These are phyloP conservation scores for Stegodyphus mimosarum DNA, from an alignment of 1,140 invertebrate species.

Conservation along the genomic window DNA sequence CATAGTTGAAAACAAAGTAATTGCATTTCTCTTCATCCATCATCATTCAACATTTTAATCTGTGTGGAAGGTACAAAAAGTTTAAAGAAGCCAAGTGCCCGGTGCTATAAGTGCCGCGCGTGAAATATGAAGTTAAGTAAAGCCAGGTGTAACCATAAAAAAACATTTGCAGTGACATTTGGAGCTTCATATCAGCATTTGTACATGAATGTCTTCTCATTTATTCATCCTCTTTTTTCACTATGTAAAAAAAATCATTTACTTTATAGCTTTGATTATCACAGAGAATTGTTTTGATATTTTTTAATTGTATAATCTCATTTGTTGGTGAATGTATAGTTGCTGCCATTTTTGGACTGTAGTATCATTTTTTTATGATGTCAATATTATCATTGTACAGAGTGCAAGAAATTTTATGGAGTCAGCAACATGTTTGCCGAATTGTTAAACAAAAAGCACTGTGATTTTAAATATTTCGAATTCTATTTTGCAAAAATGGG, in stretches of 20 bases:
- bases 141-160: background rate
- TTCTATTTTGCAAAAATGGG: conserved; percentile 46
- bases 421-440: conserved; percentile 5
- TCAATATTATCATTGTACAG: conserved; percentile 11
- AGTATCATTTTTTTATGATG: conserved; percentile 27
- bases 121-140: background rate
- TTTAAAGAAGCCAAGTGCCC: conserved; percentile 11
- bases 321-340: conserved; percentile 42
- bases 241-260: conserved; percentile 42
- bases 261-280: conserved; percentile 18
- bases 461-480: conserved; percentile 52
- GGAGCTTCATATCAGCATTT: conserved; percentile 56
- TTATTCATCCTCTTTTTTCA: conserved; percentile 29
- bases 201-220: conserved; percentile 47
- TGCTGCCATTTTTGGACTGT: conserved; percentile 18
- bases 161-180: conserved; percentile 37
- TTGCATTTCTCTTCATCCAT: background rate
- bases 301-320: conserved; percentile 38
- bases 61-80: conserved; percentile 30
- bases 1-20: conserved; percentile 75
- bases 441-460: conserved; percentile 56
- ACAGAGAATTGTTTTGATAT: conserved; percentile 30
- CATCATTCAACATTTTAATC: conserved; percentile 9
- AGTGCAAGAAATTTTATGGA: conserved; percentile 23
- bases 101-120: conserved; percentile 20